Evolutionary conservation across 2,797 vertebrate species (phyloP), one percentile per base, ranked within the genome.

Genomic region (Strix occidentalis): DNA sequence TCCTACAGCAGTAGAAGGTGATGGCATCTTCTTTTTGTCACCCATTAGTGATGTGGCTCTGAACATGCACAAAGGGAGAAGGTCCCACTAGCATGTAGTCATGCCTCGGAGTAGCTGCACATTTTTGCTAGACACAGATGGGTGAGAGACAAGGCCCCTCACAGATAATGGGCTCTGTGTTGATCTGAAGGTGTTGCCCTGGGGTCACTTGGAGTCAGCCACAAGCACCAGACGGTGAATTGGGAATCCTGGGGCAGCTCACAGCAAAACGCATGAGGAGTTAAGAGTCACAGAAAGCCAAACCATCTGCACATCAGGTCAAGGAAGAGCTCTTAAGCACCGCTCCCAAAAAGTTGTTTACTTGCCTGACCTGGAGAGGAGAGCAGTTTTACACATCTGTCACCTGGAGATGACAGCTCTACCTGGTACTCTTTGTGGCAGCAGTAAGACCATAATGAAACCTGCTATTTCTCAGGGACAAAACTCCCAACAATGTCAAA

Each of bases 141-240:
- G 14, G 11, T 23, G 35, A 70, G 10, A 68, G 35, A 45, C 8
- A 4, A 45, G 43, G 43, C 43, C 9, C 33, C 46, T 50, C 29
- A 31, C 3, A 41, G 17, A 16, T 21, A 45, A 71, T 23, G 28
- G 20, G 17, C 31, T 68, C 51, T 66, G 5, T 17, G 20, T 46
- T 84, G 61, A 56, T 63, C 4, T 41, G 5, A 88, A 64, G 23
- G 33, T 35, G 23, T 53, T 66, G 7, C 16, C 51, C 51, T 48
- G 39, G 9, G 45, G 35, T 46, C 72, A 50, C 51, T 80, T 33
- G 18, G 35, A 60, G 54, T 2, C 37, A 26, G 39, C 45, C n/a
- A 41, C 2, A 1, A 60, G 53, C 20, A 15, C 1, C 15, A 78
- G 43, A 46, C 0, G 1, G 43, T 18, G 39, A 84, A 26, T 2